phyloP scores from a whole-genome alignment of 2,113 vertebrate species.

The Ctenomys sociabilis region DNA sequence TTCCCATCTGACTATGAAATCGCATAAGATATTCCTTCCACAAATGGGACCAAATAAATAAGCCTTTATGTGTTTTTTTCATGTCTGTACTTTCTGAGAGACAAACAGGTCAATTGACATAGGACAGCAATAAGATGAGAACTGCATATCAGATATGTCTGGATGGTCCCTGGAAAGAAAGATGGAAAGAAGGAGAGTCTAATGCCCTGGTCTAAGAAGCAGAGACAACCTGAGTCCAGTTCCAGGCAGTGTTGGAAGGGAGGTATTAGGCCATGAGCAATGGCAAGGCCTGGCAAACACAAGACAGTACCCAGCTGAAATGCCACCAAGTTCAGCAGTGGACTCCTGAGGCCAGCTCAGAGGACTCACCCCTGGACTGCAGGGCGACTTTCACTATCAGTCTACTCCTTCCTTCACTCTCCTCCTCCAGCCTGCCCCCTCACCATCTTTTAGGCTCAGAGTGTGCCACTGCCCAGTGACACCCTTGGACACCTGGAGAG shows the following conservation, averaged over 20 bases:
- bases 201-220: neutral
- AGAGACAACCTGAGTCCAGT: neutral
- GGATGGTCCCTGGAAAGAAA: neutral
- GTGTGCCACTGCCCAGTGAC: neutral
- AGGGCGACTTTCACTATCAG: accelerated
- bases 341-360: neutral
- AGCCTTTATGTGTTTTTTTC: neutral
- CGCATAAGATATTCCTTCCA: neutral
- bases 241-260: no score
- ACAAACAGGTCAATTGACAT: neutral
- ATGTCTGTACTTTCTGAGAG: constrained; percentile 13
- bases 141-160: neutral
- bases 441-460: neutral
- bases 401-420: neutral
- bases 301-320: neutral
- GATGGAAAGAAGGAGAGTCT: neutral
- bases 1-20: neutral
- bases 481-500: neutral
- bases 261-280: neutral
- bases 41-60: neutral
- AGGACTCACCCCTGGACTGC: neutral
- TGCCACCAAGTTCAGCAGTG: neutral
- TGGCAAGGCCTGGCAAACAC: neutral
- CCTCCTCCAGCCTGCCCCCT: neutral
- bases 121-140: neutral